A percentile compares a stretch with the other conserved stretches of the same genome.
phyloP scores from a whole-genome alignment of 2,797 vertebrate genomes.

The Amazona finschi region DNA sequence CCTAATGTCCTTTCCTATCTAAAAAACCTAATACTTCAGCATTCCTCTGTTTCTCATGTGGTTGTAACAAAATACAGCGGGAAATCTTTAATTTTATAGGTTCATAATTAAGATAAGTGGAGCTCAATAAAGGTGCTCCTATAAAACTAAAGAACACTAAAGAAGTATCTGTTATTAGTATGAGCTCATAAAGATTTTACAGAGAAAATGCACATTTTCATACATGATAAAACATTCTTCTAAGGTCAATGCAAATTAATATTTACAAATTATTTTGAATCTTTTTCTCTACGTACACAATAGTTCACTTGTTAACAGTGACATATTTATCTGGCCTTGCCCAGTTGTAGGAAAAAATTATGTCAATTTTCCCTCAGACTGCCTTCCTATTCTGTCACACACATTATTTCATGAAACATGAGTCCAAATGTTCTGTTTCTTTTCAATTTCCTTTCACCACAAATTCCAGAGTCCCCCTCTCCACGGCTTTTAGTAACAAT shows the following conservation, averaged over 20 bases:
- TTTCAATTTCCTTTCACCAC: slow-evolving; percentile 89
- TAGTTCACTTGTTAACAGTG: slow-evolving; percentile 80
- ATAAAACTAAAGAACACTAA: not conserved
- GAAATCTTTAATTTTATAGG: not conserved
- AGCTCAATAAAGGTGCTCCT: not conserved
- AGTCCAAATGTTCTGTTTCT: slow-evolving; percentile 86
- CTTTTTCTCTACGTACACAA: slow-evolving; percentile 71
- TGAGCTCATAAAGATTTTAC: not conserved
- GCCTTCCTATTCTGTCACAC: slow-evolving; percentile 82
- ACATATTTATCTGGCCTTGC: slow-evolving; percentile 83
- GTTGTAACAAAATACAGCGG: slow-evolving; percentile 21
- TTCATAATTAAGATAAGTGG: slow-evolving; percentile 12
- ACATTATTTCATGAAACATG: slow-evolving; percentile 90
- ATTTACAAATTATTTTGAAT: slow-evolving; percentile 71
- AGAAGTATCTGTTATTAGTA: not conserved
- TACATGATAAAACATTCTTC: not conserved
- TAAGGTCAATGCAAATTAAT: slow-evolving; percentile 61
- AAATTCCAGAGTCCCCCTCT: slow-evolving; percentile 77
- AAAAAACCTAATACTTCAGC: not conserved
- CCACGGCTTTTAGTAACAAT: slow-evolving; percentile 77
- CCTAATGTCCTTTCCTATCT: not conserved
- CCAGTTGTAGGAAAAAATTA: slow-evolving; percentile 78
- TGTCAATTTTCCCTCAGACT: slow-evolving; percentile 81
- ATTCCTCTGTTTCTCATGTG: not conserved
- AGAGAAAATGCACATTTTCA: not conserved